A percentile compares a stretch with the other conserved stretches of the same genome.
Evolutionary conservation across 2,113 vertebrate species (phyloP).

Genomic region (Thalassoma bifasciatum): DNA sequence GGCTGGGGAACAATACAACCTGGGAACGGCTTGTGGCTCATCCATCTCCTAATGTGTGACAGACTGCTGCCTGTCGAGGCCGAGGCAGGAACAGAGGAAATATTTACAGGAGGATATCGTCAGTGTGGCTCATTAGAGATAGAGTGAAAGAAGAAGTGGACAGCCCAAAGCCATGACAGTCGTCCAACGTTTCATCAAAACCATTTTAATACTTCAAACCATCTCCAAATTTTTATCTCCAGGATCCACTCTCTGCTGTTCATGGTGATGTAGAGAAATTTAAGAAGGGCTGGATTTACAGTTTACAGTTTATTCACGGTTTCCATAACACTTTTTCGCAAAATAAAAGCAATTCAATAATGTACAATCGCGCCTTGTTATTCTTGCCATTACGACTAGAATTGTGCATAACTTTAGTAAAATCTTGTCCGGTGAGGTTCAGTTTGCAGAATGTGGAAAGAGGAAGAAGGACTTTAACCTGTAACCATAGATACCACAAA

Average conservation of each 20-base stretch:
- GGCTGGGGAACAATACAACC: conserved; percentile 73
- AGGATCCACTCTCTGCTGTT: not conserved
- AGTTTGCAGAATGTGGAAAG: too few relatives aligned
- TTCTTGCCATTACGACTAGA: too few relatives aligned
- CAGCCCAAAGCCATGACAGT: not conserved
- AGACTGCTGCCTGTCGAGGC: conserved; percentile 45
- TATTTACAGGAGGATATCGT: conserved; percentile 45
- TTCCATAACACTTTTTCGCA: too few relatives aligned
- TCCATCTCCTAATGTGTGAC: conserved; percentile 69
- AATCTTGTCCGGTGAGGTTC: too few relatives aligned
- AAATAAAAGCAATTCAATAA: too few relatives aligned
- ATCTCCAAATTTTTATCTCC: not conserved
- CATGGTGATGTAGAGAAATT: not conserved
- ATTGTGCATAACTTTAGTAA: too few relatives aligned
- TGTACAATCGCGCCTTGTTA: too few relatives aligned
- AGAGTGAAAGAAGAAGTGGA: conserved; percentile 29
- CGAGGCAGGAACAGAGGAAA: conserved; percentile 54
- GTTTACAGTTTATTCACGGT: too few relatives aligned
- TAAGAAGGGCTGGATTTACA: too few relatives aligned
- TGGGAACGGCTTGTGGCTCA: conserved; percentile 71
- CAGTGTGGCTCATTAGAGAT: conserved; percentile 43
- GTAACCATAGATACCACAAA: too few relatives aligned
- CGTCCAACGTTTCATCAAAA: conserved; percentile 4
- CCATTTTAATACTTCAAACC: not conserved
- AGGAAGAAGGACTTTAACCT: too few relatives aligned